Base-by-base conservation (phyloP, 2,888 invertebrate species). In the Liodrosophila aerea region DNA sequence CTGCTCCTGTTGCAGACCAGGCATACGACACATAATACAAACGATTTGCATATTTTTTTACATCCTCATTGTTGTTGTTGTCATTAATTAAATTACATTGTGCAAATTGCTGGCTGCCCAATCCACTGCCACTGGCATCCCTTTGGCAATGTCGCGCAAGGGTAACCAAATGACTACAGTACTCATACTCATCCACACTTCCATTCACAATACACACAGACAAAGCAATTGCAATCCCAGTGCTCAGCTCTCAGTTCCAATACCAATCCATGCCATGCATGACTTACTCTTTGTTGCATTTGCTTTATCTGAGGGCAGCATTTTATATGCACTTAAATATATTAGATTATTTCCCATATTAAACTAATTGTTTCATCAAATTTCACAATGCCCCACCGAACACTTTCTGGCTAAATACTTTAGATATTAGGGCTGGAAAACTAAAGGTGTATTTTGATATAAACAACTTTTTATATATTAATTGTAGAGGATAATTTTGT, bases 21-120 rank as follows among this genome's bases (percentile, higher is more conserved):
- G 44, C 57, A 31, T 29, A 53, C 56, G 64, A 69, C 57, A 65
- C 44, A 61, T 53, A 64, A 65, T 64, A 64, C 76, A 71, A 69
- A 74, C 78, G 75, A 85, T 85, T 82, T 85, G 76, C 82, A 86
- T 86, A 86, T 86, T 73, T 57, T 45, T 57, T 43, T n/a, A 1
- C 8, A 7, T 11, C 13, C 12, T 40, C 31, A 11, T 16, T 37
- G 45, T 60, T 65, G 77, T 84, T 78, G 83, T 86, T 86, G 84
- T 87, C 87, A 88, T 87, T 87, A 87, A 87, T 87, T 87, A 88
- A 87, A 87, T 87, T 88, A 88, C 87, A 87, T 87, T 73, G 86
- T 77, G 86, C 83, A 87, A 87, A 88, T 86, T 87, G 87, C 86
- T 81, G 73, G 63, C 63, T 9, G 8, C 3, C 8, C 15, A 1